Percentiles rank a stretch among this genome's conserved stretches.
Evolutionary conservation across 2,888 invertebrate genomes (phyloP).

Genomic region (Heteropelma amictum): DNA sequence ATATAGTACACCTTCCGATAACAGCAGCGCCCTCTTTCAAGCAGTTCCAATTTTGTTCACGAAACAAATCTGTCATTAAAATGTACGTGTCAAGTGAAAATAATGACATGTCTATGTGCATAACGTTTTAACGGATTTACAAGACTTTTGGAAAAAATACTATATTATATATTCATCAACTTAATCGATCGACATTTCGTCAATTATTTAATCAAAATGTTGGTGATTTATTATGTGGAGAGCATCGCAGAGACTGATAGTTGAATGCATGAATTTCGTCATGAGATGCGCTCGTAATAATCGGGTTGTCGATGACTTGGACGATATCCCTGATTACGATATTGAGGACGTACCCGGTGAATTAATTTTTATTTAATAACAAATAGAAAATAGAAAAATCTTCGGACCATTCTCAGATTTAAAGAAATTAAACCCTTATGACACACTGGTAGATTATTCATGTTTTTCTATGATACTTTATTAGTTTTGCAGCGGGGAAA

Average conservation of each 20-base stretch:
- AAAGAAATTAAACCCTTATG: no score
- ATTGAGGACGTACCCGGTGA: slow-evolving; percentile 65
- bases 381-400: no score
- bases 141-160: background rate
- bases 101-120: background rate
- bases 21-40: no score
- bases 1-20: no score
- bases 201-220: slow-evolving; percentile 59
- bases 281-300: slow-evolving; percentile 61
- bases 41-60: no score
- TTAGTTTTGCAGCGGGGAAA: no score
- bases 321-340: slow-evolving; percentile 64
- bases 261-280: slow-evolving; percentile 62
- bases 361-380: background rate
- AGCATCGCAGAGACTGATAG: slow-evolving; percentile 62
- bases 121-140: background rate
- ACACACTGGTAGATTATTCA: no score
- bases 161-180: background rate
- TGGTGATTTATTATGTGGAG: slow-evolving; percentile 63
- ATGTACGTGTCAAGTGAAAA: slow-evolving; percentile 1
- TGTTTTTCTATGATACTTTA: no score
- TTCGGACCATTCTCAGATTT: no score
- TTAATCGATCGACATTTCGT: slow-evolving; percentile 31
- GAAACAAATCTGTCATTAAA: slow-evolving; percentile 13
- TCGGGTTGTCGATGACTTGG: slow-evolving; percentile 60